Conservation (phyloP, 1,140 invertebrate species). For the Bradysia coprophila region DNA sequence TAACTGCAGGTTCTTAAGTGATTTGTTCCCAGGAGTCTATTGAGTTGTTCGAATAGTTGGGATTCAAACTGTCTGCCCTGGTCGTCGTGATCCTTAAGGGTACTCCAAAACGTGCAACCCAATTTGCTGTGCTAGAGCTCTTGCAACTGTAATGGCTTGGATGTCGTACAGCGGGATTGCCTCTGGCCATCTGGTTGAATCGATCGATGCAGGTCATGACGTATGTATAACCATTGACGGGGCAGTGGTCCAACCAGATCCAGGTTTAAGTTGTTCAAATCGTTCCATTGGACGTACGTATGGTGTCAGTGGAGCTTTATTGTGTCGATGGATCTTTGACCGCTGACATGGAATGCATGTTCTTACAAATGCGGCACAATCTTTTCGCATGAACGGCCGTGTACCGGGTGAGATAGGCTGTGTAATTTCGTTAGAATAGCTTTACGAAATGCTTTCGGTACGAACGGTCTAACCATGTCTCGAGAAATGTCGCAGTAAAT, state of each 20-base stretch:
- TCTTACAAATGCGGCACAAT: conserved; percentile 9
- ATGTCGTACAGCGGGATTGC: conserved; percentile 12
- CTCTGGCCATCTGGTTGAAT: conserved; percentile 14
- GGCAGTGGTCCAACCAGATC: conserved; percentile 18
- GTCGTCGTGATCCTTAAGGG: conserved; percentile 13
- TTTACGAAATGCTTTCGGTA: conserved; percentile 8
- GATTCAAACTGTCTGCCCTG: conserved; percentile 16
- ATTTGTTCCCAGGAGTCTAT: conserved; percentile 7
- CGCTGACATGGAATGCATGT: conserved; percentile 11
- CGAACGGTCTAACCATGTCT: conserved; percentile 10
- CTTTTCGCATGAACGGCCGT: conserved; percentile 10
- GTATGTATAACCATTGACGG: conserved; percentile 5
- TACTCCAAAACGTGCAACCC: conserved; percentile 20
- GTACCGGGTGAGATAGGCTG: conserved; percentile 11
- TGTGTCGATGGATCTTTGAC: conserved; percentile 12
- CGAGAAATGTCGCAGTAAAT: conserved; percentile 8
- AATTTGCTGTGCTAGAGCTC: conserved; percentile 14
- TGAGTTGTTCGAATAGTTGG: conserved; percentile 8
- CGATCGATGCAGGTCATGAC: conserved; percentile 13
- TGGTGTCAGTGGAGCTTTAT: not conserved
- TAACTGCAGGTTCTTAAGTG: conserved; percentile 19
- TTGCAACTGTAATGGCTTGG: conserved; percentile 13
- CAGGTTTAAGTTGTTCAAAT: conserved; percentile 13
- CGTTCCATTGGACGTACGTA: conserved; percentile 4
- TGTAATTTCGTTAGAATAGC: conserved; percentile 12